These are phyloP conservation scores for Dicerorhinus sumatrensis DNA, from an alignment of 2,113 vertebrate species.

Conservation along the genomic window DNA sequence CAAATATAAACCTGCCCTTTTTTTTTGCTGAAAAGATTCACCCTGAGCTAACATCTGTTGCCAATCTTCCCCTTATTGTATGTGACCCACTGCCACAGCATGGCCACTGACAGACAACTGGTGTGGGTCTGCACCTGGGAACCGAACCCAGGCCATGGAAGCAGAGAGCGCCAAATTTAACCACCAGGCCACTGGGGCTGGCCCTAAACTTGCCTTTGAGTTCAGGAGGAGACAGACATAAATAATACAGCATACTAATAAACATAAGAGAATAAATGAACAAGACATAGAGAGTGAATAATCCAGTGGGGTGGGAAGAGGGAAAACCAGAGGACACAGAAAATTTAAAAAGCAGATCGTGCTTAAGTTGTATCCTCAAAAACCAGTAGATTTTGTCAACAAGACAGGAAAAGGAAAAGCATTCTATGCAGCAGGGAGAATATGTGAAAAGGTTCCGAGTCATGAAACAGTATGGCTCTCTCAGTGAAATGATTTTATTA, in stretches of 20 bases:
- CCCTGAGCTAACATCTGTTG: no score
- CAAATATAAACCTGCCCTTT: neutral
- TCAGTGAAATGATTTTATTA: neutral
- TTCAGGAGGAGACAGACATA: slow-evolving; percentile 6
- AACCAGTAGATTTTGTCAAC: neutral
- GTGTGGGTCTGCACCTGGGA: no score
- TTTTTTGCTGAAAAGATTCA: no score
- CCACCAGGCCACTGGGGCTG: no score
- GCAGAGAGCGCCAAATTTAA: no score
- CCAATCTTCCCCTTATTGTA: no score
- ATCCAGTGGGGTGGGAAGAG: neutral
- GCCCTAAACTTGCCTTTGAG: neutral
- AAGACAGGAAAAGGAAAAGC: slow-evolving; percentile 24
- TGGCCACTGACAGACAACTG: no score
- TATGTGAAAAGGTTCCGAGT: neutral
- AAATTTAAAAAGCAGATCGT: neutral
- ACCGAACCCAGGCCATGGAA: no score
- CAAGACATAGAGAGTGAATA: neutral
- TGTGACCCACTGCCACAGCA: no score
- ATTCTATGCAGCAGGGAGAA: neutral
- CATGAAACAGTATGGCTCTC: slow-evolving; percentile 12
- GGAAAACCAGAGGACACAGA: neutral
- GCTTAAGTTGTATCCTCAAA: slow-evolving; percentile 8
- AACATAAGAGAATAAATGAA: neutral
- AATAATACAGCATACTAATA: slow-evolving; percentile 25